Evolutionary conservation across 2,113 vertebrate species (phyloP), one percentile per base, ranked within the genome.

Genomic region (Marmota flaviventris): DNA sequence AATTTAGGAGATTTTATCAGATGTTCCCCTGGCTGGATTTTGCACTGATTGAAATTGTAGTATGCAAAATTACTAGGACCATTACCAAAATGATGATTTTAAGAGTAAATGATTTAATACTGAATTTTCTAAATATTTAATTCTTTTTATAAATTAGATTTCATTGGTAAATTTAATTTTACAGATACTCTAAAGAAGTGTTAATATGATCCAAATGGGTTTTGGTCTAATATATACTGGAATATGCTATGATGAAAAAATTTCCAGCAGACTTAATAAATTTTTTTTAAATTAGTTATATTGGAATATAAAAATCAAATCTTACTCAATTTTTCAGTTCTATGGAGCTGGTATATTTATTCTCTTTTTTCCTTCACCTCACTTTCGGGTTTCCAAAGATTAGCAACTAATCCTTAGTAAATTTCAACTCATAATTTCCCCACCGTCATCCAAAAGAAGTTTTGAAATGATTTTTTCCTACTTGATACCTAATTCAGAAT

Each of bases 231-330:
- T 89, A n/a, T 29, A 51, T 84, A 84, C 73, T 45, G 11, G 69
- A 85, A 95, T 58, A 20, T 0, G 27, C 20, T 61, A 32, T 72
- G 65, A 83, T 69, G 24, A 72, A 87, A 95, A 94, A 20, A 42
- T 67, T 95, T 95, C 70, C 65, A 79, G 10, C 9, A 94, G 63
- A 85, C 39, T 95, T 85, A 65, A 69, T 75, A 82, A 87, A 53
- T 63, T 11, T 2, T 86, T 82, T 75, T 1, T 70, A 63, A 84
- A 82, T 79, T 77, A 51, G 20, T 85, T 88, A 73, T 85, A 81
- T 91, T 85, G 48, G 39, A 95, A 92, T 86, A 78, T 24, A 42
- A 91, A 97, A 85, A 42, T n/a, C 29, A 96, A 96, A 67, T 4
- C 42, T 82, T 91, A 32, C 51, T 95, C 18, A 73, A 3, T 73